phyloP scores from a whole-genome alignment of 2,113 vertebrate species.

The Panthera uncia region DNA sequence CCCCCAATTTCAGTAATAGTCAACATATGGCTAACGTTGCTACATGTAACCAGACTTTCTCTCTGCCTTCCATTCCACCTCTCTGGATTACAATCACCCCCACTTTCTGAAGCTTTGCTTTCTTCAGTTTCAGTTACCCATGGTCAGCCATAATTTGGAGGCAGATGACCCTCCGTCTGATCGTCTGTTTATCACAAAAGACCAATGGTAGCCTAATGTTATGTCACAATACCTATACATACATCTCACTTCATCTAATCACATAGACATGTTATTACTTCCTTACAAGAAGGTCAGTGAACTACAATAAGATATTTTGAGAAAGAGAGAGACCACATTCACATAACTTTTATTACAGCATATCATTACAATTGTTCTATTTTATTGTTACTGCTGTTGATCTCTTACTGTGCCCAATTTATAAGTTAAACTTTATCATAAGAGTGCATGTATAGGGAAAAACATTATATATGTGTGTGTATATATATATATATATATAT shows the following conservation, averaged over 20 bases:
- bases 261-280: neutral
- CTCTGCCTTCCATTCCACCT: neutral
- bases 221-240: neutral
- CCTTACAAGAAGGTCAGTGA: neutral
- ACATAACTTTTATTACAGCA: neutral
- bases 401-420: neutral
- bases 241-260: neutral
- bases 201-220: neutral
- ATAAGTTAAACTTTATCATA: neutral
- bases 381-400: neutral
- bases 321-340: neutral
- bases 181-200: neutral
- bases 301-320: neutral
- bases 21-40: neutral
- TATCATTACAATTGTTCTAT: neutral
- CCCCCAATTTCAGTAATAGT: neutral
- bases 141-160: neutral
- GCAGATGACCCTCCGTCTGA: neutral
- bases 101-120: neutral
- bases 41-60: neutral
- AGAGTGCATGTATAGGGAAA: neutral
- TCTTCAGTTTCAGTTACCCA: neutral
- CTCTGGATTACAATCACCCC: neutral
- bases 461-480: too few species aligned
- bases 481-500: too few species aligned